Evolutionary conservation across 1,140 invertebrate species (phyloP), one percentile per base, ranked within the genome.

Genomic region (Neodiprion pinetum): DNA sequence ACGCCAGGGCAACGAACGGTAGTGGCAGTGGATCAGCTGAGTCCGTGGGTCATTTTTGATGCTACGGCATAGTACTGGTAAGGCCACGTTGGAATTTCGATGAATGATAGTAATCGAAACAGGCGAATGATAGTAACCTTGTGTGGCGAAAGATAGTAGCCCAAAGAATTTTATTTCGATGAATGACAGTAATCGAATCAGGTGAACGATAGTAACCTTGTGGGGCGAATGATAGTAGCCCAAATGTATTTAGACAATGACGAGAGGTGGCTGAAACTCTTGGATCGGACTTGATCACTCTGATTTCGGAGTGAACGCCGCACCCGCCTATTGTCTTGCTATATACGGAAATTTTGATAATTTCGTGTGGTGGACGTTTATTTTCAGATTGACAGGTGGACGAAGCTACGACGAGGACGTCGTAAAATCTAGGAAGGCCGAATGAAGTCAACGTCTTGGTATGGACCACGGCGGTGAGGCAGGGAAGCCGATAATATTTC

Each of bases 11-110:
- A 69, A 50, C 40, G 48, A 23, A 75, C 14, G 28, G 74, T 75
- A 9, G 66, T 75, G 14, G 65, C 74, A 14, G 74, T 75, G 21
- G 74, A 75, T 48, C 49, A 66, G 28, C 47, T 75, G 53, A 68
- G 21, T 7, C 23, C 11, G 21, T 75, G 74, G 74, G 50, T 72
- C 21, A 72, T 50, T 12, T 75, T 75, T 48, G 66, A 75, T 48
- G 74, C 65, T 28, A 9, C 49, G 1, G 72, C 28, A 28, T 28
- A 67, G 66, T 68, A 73, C 14, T 17, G 17, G n/a, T 11, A 73
- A 72, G 50, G 72, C n/a, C 17, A 72, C 50, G 50, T 49, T 72
- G 65, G 40, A 21, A 49, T 17, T 21, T 21, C 47, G 17, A 40
- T 17, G 8, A 21, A 68, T 17, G 67, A 68, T n/a, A 68, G 67